These are phyloP conservation scores for Calyptommatus sinebrachiatus DNA, from an alignment of 2,113 vertebrate genomes.

Conservation along the genomic window DNA sequence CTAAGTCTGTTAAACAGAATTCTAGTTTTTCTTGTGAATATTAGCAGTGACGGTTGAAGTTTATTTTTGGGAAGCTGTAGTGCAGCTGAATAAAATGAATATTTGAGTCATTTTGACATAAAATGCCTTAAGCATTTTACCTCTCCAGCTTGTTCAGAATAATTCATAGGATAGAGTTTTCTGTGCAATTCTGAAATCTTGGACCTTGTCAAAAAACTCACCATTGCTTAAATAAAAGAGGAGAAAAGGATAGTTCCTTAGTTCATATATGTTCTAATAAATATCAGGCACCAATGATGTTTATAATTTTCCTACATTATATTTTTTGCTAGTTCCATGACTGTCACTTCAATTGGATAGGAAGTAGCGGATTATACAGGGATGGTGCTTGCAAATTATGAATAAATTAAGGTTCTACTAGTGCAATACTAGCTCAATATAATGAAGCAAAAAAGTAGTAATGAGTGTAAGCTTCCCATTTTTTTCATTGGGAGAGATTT, in stretches of 20 bases:
- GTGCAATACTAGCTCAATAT: slow-evolving; percentile 26
- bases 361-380: neutral
- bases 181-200: slow-evolving; percentile 52
- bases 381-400: slow-evolving; percentile 35
- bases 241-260: slow-evolving; percentile 5
- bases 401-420: slow-evolving; percentile 31
- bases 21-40: slow-evolving; percentile 37
- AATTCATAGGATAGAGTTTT: slow-evolving; percentile 26
- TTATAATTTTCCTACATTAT: neutral
- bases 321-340: slow-evolving; percentile 5
- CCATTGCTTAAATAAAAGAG: slow-evolving; percentile 5
- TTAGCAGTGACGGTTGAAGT: slow-evolving; percentile 43
- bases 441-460: slow-evolving; percentile 22
- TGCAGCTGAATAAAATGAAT: slow-evolving; percentile 57
- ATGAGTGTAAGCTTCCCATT: neutral
- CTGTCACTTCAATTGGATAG: slow-evolving; percentile 2
- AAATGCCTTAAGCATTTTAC: slow-evolving; percentile 50
- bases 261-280: slow-evolving; percentile 1
- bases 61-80: slow-evolving; percentile 45
- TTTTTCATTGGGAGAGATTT: neutral
- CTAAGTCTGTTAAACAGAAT: slow-evolving; percentile 46
- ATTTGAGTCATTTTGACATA: slow-evolving; percentile 61
- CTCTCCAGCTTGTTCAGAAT: slow-evolving; percentile 58
- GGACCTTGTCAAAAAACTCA: slow-evolving; percentile 47
- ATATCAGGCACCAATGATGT: accelerated